phyloP scores from a whole-genome alignment of 2,797 vertebrate species.

The Coregonus ussuriensis region DNA sequence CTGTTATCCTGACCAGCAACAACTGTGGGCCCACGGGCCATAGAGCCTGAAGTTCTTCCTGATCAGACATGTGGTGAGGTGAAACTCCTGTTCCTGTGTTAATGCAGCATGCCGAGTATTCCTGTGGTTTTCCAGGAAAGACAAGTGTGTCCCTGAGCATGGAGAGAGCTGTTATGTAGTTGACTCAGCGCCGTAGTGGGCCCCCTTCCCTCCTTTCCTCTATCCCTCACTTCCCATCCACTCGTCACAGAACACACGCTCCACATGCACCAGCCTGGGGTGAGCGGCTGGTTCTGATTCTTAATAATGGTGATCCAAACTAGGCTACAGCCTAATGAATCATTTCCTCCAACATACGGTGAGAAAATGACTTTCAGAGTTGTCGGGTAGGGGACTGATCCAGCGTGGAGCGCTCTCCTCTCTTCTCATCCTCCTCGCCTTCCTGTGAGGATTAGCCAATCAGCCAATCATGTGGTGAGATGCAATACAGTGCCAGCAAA shows the following conservation, averaged over 20 bases:
- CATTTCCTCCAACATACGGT: constrained; percentile 70
- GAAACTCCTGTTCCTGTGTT: neutral
- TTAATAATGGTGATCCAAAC: constrained; percentile 60
- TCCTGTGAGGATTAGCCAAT: neutral
- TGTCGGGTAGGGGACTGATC: constrained; percentile 40
- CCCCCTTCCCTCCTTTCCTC: constrained; percentile 14
- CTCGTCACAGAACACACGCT: constrained; percentile 41
- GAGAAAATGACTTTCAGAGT: constrained; percentile 71
- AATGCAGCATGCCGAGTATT: constrained; percentile 37
- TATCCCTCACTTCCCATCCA: constrained; percentile 48
- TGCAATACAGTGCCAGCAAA: neutral
- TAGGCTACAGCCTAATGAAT: constrained; percentile 64
- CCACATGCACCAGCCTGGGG: constrained; percentile 56
- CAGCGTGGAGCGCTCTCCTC: constrained; percentile 39
- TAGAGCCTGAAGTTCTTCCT: neutral
- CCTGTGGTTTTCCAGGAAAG: constrained; percentile 64
- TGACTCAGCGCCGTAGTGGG: constrained; percentile 56
- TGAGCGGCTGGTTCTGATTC: constrained; percentile 72
- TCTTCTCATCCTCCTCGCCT: neutral
- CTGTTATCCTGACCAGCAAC: neutral
- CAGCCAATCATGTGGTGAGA: neutral
- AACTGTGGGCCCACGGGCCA: neutral
- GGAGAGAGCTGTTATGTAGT: constrained; percentile 46
- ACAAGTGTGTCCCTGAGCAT: constrained; percentile 43
- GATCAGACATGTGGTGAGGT: neutral